Percentiles rank a stretch among this genome's conserved stretches.
phyloP scores from a whole-genome alignment of 1,140 invertebrate species.

The Pseudomyrmex cubaensis region DNA sequence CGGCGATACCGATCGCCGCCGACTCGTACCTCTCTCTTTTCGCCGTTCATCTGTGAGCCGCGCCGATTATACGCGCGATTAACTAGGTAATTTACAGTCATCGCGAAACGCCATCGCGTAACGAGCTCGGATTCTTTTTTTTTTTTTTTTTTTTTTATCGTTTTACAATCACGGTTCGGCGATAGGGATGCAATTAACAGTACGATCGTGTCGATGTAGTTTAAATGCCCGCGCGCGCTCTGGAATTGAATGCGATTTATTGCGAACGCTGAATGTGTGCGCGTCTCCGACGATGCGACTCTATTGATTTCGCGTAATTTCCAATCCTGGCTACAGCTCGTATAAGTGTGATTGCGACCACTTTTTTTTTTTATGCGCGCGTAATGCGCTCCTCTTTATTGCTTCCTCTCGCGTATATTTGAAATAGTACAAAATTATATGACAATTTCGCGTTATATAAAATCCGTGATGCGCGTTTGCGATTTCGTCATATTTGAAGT shows the following conservation, averaged over 20 bases:
- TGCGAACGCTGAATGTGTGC: background rate
- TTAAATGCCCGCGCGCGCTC: background rate
- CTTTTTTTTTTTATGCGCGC: background rate
- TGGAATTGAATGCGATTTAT: slow-evolving; percentile 28
- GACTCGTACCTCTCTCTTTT: slow-evolving; percentile 25
- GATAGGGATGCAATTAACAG: background rate
- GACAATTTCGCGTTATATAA: slow-evolving; percentile 32
- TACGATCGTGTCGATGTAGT: background rate
- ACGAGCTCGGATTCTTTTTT: background rate
- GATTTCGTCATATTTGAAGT: background rate
- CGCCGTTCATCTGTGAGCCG: background rate
- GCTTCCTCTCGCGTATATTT: slow-evolving; percentile 11
- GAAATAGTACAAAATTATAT: slow-evolving; percentile 19
- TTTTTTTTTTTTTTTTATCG: slow-evolving; percentile 13
- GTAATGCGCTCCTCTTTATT: background rate
- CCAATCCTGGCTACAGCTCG: background rate
- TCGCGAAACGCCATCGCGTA: background rate
- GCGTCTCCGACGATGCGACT: background rate
- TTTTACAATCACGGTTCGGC: background rate
- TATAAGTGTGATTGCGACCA: background rate
- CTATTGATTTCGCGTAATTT: slow-evolving; percentile 21
- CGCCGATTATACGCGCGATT: slow-evolving; percentile 5
- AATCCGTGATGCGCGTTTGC: background rate
- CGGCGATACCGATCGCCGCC: slow-evolving; percentile 1
- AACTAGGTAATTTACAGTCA: slow-evolving; percentile 17